These are phyloP conservation scores for Catharus ustulatus DNA, from an alignment of 2,797 vertebrate genomes.

Conservation along the genomic window DNA sequence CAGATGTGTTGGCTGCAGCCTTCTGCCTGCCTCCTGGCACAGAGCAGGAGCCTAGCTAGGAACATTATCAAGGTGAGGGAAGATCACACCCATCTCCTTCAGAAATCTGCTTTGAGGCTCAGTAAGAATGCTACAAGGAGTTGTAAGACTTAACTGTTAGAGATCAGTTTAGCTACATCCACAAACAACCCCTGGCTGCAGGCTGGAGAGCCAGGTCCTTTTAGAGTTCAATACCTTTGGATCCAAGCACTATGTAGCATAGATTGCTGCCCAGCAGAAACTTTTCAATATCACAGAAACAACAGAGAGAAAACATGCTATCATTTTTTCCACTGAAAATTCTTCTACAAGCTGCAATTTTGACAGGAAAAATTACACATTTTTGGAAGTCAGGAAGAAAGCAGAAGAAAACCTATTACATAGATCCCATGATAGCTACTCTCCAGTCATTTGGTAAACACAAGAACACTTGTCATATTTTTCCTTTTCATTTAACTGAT, in stretches of 20 bases:
- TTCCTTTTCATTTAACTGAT: conserved; percentile 8
- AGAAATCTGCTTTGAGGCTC: background rate
- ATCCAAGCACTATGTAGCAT: fast-evolving
- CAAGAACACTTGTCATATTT: background rate
- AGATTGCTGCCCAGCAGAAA: background rate
- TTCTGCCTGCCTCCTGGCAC: background rate
- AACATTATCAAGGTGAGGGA: background rate
- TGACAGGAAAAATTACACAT: background rate
- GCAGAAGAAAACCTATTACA: background rate
- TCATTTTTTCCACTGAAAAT: background rate
- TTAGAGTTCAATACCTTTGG: background rate
- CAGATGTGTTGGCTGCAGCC: background rate
- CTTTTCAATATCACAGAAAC: background rate
- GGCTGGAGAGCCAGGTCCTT: background rate
- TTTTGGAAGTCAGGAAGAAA: conserved; percentile 24
- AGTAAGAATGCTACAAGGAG: background rate
- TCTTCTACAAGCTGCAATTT: conserved; percentile 4
- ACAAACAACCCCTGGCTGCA: background rate
- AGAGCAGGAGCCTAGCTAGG: background rate
- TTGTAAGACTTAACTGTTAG: background rate
- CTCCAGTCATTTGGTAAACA: conserved; percentile 11
- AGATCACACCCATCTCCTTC: background rate
- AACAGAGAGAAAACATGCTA: background rate
- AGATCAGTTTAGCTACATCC: background rate
- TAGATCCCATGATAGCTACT: background rate